Percentiles rank a stretch among this genome's conserved stretches.
Conservation (phyloP, 2,888 invertebrate genomes). For the Drosophila yooni region DNA sequence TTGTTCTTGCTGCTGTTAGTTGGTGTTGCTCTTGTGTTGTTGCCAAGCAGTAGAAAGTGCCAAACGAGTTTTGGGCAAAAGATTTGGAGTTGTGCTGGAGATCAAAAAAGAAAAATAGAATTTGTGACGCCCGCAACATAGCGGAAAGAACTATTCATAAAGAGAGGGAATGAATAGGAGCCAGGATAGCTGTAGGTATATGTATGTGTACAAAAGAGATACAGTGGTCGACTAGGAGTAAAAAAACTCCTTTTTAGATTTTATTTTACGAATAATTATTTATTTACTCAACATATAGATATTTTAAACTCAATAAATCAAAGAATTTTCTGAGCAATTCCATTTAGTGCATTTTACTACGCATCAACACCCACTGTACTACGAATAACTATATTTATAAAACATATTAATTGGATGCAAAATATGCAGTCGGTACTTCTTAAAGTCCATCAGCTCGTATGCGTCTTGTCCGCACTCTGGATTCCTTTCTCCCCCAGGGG, state of each 20-base stretch:
- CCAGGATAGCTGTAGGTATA: not conserved
- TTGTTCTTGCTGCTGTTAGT: constrained; percentile 17
- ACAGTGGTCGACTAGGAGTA: not conserved
- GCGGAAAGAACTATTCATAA: constrained; percentile 41
- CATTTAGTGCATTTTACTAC: not conserved
- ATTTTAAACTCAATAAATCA: not conserved
- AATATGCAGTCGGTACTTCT: not conserved
- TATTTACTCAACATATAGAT: not conserved
- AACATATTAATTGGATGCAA: not conserved
- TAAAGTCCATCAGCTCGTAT: not conserved
- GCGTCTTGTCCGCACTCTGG: not conserved
- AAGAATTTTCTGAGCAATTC: not conserved
- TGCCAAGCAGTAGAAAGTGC: constrained; percentile 58
- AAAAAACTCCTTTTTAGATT: not conserved
- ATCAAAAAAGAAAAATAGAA: constrained; percentile 1
- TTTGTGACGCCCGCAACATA: constrained; percentile 50
- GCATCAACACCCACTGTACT: not conserved
- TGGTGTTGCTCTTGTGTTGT: constrained; percentile 28
- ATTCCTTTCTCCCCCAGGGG: not conserved
- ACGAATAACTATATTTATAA: not conserved
- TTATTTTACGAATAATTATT: not conserved
- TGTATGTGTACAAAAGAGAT: not conserved
- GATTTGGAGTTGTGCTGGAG: constrained; percentile 18
- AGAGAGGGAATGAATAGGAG: not conserved
- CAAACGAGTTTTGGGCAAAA: constrained; percentile 57